Evolutionary conservation across 1,140 invertebrate genomes (phyloP).

Genomic region (Panonychus citri): DNA sequence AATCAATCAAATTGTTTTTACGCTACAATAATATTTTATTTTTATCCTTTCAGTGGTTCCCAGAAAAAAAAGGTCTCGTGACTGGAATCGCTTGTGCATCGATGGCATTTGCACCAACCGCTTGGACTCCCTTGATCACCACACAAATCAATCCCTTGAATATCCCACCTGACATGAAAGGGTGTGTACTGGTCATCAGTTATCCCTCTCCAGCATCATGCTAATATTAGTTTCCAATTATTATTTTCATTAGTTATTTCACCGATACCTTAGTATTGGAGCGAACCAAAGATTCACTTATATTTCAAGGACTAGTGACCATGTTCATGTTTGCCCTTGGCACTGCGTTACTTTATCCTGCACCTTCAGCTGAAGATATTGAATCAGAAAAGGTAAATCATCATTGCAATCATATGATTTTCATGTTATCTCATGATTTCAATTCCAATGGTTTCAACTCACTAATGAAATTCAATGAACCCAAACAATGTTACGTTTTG

Average conservation of each 20-base stretch:
- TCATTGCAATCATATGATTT: too few species aligned
- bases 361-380: not conserved
- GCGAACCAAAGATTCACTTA: not conserved
- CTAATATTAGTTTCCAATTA: too few species aligned
- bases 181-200: slow-evolving; percentile 7
- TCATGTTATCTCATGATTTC: too few species aligned
- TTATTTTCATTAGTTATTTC: not conserved
- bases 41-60: slow-evolving; percentile 22
- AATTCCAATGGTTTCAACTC: too few species aligned
- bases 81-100: slow-evolving; percentile 22
- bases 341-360: slow-evolving; percentile 2
- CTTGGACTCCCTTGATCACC: slow-evolving; percentile 20
- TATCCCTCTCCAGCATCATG: not conserved
- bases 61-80: slow-evolving; percentile 23
- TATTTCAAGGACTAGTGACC: slow-evolving; percentile 5
- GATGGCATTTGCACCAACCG: slow-evolving; percentile 24
- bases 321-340: slow-evolving; percentile 3
- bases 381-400: not conserved
- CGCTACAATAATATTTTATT: not conserved
- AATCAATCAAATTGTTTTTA: not conserved
- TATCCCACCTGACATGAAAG: slow-evolving; percentile 15
- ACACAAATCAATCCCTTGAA: slow-evolving; percentile 25
- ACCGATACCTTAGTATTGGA: not conserved
- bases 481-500: too few species aligned
- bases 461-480: too few species aligned